These are phyloP conservation scores for Augochlorella aurata DNA, from an alignment of 2,888 invertebrate species.

Conservation along the genomic window DNA sequence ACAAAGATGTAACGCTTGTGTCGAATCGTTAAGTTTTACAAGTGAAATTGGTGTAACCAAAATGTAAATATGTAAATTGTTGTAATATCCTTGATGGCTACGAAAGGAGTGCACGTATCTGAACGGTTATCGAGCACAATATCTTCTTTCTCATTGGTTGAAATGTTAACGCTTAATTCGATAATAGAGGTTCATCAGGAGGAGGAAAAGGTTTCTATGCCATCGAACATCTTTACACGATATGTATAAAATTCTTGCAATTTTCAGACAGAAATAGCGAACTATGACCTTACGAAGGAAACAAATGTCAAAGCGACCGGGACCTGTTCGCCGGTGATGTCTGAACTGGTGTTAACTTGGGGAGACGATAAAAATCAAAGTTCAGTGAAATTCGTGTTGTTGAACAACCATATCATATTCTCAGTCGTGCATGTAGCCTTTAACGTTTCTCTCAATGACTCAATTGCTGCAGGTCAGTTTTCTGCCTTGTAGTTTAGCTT, in stretches of 20 bases:
- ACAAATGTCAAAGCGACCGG: fast-evolving
- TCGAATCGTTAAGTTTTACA: too few species aligned
- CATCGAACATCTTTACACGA: too few species aligned
- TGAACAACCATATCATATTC: not conserved
- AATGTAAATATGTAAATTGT: too few species aligned
- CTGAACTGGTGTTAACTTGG: not conserved
- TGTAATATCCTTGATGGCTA: too few species aligned
- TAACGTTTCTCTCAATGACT: not conserved
- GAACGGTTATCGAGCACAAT: too few species aligned
- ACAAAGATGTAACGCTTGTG: too few species aligned
- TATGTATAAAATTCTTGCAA: not conserved
- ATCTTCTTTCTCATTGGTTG: too few species aligned
- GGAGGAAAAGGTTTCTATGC: too few species aligned
- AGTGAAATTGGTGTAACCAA: too few species aligned
- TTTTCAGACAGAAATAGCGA: not conserved
- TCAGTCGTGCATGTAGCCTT: not conserved
- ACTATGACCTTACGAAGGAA: not conserved
- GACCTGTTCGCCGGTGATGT: not conserved
- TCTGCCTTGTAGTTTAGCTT: not conserved
- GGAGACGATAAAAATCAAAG: not conserved
- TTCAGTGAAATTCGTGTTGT: not conserved
- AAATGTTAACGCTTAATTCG: too few species aligned
- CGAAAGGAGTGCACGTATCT: too few species aligned
- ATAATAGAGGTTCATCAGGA: not conserved
- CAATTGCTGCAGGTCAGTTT: not conserved